These are phyloP conservation scores for Sarcophaga caerulescens DNA, from an alignment of 2,888 invertebrate species.

Conservation along the genomic window DNA sequence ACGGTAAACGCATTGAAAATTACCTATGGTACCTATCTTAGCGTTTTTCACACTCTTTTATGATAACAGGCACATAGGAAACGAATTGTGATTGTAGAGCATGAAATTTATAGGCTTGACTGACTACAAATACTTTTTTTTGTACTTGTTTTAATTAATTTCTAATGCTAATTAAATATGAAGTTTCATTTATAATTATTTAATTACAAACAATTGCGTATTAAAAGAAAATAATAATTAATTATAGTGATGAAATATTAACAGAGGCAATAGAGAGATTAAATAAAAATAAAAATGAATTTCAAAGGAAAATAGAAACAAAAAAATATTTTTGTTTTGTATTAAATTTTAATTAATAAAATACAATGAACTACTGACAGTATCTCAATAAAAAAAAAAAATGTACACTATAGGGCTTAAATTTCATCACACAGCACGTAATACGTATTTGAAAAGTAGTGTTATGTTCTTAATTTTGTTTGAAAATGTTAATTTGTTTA, in stretches of 20 bases:
- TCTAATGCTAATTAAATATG: slow-evolving; percentile 28
- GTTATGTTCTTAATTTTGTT: too few relatives aligned
- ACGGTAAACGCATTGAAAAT: too few relatives aligned
- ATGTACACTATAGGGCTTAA: too few relatives aligned
- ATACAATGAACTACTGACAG: too few relatives aligned
- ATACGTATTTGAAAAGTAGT: too few relatives aligned
- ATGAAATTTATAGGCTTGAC: neutral
- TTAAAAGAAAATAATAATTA: neutral
- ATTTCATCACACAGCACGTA: too few relatives aligned
- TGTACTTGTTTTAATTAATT: slow-evolving; percentile 11
- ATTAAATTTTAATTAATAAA: too few relatives aligned
- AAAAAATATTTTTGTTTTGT: neutral
- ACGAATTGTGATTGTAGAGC: neutral
- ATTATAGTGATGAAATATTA: neutral
- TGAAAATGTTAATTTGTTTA: too few relatives aligned
- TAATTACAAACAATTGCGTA: slow-evolving; percentile 22
- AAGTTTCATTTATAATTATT: slow-evolving; percentile 33
- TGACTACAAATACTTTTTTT: neutral
- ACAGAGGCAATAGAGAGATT: neutral
- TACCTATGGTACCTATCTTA: too few relatives aligned
- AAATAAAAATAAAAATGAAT: neutral
- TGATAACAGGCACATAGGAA: neutral
- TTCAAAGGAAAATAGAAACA: neutral
- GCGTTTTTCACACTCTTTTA: too few relatives aligned
- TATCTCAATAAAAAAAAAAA: too few relatives aligned